Percentiles rank a stretch among this genome's conserved stretches.
These are phyloP conservation scores for Gibbula magus DNA, from an alignment of 2,888 invertebrate genomes.

Conservation along the genomic window DNA sequence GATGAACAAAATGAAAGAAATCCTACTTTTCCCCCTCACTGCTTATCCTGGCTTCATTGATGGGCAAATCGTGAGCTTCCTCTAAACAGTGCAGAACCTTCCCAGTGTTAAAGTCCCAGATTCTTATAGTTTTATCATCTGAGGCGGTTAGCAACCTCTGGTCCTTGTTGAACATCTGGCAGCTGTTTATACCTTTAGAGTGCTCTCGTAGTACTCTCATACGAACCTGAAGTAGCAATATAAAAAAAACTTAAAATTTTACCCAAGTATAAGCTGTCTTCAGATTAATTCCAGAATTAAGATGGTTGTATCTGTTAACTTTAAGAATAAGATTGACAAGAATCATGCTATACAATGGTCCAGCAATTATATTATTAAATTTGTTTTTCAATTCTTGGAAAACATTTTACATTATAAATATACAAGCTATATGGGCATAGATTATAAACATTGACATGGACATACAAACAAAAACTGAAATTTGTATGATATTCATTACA, in stretches of 20 bases:
- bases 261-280: neutral
- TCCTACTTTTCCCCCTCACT: constrained; percentile 53
- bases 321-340: too few species aligned
- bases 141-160: constrained; percentile 66
- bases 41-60: constrained; percentile 57
- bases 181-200: constrained; percentile 66
- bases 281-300: neutral
- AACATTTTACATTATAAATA: too few species aligned
- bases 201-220: constrained; percentile 71
- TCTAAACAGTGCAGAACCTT: constrained; percentile 55
- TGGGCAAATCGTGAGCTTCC: constrained; percentile 54
- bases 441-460: too few species aligned
- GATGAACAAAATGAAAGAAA: too few species aligned
- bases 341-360: too few species aligned
- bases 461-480: too few species aligned
- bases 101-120: constrained; percentile 67
- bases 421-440: too few species aligned
- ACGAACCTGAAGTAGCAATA: constrained; percentile 59
- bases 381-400: too few species aligned
- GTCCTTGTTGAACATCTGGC: constrained; percentile 64
- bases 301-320: neutral
- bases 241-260: neutral
- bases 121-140: constrained; percentile 64
- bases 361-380: too few species aligned
- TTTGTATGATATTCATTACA: too few species aligned